Conservation (phyloP, 2,797 vertebrate species). For the Nannoperca obscura region DNA sequence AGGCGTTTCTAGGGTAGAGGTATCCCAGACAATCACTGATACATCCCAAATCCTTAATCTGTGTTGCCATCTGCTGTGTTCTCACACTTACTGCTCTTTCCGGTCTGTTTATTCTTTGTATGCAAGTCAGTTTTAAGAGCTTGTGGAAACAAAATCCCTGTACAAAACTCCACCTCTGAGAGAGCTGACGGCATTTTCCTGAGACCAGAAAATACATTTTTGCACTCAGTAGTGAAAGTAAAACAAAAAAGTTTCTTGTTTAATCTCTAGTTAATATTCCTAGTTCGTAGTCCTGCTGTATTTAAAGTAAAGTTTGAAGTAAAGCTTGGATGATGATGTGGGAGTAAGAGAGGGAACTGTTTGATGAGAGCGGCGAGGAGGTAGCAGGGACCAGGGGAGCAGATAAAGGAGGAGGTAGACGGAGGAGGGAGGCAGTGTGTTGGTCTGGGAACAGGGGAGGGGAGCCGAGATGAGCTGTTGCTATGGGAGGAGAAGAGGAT, state of each 20-base stretch:
- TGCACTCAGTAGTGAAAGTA: constrained; percentile 40
- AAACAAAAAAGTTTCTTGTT: constrained; percentile 51
- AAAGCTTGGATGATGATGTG: constrained; percentile 58
- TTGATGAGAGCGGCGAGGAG: constrained; percentile 64
- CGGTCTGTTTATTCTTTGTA: constrained; percentile 63
- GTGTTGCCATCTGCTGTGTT: constrained; percentile 79
- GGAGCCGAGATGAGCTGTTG: constrained; percentile 77
- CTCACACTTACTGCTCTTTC: constrained; percentile 60
- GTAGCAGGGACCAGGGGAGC: constrained; percentile 61
- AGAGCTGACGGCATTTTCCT: constrained; percentile 67
- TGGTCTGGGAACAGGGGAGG: constrained; percentile 69
- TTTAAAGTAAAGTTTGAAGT: constrained; percentile 64
- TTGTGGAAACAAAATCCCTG: constrained; percentile 56
- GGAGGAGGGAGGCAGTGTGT: constrained; percentile 50
- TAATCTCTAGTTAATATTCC: constrained; percentile 66
- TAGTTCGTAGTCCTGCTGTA: constrained; percentile 41
- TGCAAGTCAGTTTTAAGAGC: constrained; percentile 52
- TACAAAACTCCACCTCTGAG: constrained; percentile 54
- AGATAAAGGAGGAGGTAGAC: constrained; percentile 40
- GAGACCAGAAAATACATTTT: constrained; percentile 49
- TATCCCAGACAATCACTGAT: constrained; percentile 49
- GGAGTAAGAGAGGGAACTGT: constrained; percentile 57
- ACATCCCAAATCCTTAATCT: constrained; percentile 74
- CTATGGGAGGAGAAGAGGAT: constrained; percentile 76
- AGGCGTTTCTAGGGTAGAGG: constrained; percentile 35